A percentile compares a stretch with the other conserved stretches of the same genome.
These are phyloP conservation scores for Onthophagus taurus DNA, from an alignment of 1,140 invertebrate species.

Conservation along the genomic window DNA sequence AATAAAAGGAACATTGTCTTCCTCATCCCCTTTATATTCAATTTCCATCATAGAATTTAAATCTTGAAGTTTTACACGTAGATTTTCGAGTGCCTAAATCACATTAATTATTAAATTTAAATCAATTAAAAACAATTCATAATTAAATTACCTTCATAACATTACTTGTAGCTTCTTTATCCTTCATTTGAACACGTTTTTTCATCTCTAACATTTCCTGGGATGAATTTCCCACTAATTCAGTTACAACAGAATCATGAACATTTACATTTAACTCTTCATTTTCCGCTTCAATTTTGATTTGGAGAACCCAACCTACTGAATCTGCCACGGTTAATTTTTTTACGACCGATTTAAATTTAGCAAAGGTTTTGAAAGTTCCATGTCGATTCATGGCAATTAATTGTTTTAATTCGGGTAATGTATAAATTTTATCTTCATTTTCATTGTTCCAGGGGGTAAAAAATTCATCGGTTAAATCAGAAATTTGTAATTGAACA, in stretches of 20 bases:
- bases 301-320: constrained; percentile 19
- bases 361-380: constrained; percentile 25
- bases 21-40: neutral
- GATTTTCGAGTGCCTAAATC: constrained; percentile 5
- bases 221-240: constrained; percentile 16
- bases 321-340: constrained; percentile 20
- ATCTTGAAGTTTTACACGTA: neutral
- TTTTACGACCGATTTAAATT: constrained; percentile 25
- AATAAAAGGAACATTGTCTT: no score
- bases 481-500: neutral
- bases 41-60: constrained; percentile 7
- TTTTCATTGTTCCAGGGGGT: constrained; percentile 21
- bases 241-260: constrained; percentile 21
- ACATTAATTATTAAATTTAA: neutral
- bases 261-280: constrained; percentile 16
- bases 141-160: constrained; percentile 5
- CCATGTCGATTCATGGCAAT: constrained; percentile 7
- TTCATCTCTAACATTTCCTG: constrained; percentile 19
- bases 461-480: constrained; percentile 17
- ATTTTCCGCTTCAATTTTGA: constrained; percentile 22
- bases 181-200: constrained; percentile 13
- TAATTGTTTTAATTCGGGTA: constrained; percentile 13
- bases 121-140: neutral
- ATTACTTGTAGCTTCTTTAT: constrained; percentile 14
- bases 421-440: constrained; percentile 1